Conservation (phyloP, 2,888 invertebrate species). For the Drosophila merina region DNA sequence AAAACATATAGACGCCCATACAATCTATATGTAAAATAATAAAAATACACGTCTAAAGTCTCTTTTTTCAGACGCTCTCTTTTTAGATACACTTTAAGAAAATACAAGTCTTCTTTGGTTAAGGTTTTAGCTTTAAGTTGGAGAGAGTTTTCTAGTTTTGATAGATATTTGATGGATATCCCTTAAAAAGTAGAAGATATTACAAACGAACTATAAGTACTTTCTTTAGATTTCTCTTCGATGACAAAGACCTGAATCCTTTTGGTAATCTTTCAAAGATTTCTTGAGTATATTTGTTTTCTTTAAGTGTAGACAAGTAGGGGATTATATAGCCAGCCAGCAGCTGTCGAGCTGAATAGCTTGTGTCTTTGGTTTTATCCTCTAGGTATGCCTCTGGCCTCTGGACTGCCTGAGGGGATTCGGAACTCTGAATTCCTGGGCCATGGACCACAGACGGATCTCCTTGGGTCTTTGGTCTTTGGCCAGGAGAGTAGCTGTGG, state of each 20-base stretch:
- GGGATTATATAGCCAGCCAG: neutral
- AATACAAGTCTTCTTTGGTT: too few species aligned
- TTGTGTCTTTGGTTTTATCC: neutral
- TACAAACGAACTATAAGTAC: too few species aligned
- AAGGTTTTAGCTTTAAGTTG: too few species aligned
- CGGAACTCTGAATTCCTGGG: neutral
- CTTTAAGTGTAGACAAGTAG: neutral
- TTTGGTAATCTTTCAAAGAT: too few species aligned
- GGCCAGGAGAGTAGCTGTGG: too few species aligned
- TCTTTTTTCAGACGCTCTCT: slow-evolving; percentile 1
- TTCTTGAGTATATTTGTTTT: too few species aligned
- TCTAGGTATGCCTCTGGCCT: neutral
- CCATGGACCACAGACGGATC: neutral
- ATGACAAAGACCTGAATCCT: too few species aligned
- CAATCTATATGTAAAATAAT: slow-evolving; percentile 47
- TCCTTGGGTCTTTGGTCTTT: too few species aligned
- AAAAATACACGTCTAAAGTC: slow-evolving; percentile 45
- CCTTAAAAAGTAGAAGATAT: too few species aligned
- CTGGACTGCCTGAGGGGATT: neutral
- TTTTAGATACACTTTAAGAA: slow-evolving; percentile 8
- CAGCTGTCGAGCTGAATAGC: neutral
- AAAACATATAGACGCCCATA: slow-evolving; percentile 23
- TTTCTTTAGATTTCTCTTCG: too few species aligned
- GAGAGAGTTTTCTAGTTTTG: too few species aligned
- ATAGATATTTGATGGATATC: too few species aligned